phyloP scores from a whole-genome alignment of 2,113 vertebrate genomes.

The Ibidorhyncha struthersii region DNA sequence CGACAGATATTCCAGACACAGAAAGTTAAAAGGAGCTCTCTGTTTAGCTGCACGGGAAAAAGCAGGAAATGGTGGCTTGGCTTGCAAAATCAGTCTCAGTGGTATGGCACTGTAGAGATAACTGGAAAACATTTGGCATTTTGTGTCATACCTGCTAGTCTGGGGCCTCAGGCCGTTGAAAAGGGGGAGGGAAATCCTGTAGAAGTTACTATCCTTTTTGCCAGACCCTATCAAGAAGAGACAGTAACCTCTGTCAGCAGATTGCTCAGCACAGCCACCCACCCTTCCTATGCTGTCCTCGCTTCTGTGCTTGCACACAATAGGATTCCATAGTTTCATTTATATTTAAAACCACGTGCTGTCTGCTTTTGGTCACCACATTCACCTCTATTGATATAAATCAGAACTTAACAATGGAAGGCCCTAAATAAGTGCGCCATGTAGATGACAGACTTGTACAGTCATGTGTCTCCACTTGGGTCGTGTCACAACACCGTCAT shows the following conservation, averaged over 20 bases:
- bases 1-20: background rate
- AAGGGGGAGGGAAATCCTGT: background rate
- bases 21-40: background rate
- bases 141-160: background rate
- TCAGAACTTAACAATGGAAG: background rate
- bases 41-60: background rate
- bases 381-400: conserved; percentile 16
- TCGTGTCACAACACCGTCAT: accelerated
- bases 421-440: background rate
- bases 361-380: background rate
- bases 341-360: background rate
- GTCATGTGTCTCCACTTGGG: accelerated
- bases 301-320: background rate
- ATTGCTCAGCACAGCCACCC: background rate
- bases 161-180: background rate
- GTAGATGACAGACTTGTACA: background rate
- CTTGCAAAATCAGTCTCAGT: background rate
- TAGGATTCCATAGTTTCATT: background rate
- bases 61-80: background rate
- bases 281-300: background rate
- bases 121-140: background rate
- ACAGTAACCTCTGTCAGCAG: background rate
- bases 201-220: background rate
- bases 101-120: background rate
- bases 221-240: background rate